A percentile compares a stretch with the other conserved stretches of the same genome.
phyloP scores from a whole-genome alignment of 2,888 invertebrate genomes.

The Philaethria dido region DNA sequence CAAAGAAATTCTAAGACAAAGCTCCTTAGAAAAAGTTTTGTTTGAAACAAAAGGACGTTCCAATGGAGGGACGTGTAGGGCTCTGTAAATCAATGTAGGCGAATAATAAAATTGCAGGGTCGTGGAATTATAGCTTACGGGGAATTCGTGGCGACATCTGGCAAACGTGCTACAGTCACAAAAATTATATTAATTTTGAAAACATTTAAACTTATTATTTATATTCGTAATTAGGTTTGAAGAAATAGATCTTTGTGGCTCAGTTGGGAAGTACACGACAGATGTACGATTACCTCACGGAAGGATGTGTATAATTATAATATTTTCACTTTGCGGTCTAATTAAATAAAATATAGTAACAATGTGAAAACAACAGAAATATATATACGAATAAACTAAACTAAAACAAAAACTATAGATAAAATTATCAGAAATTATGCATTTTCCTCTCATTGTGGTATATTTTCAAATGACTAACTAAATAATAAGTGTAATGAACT shows the following conservation, averaged over 20 bases:
- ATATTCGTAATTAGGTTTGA: constrained; percentile 1
- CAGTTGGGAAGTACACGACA: background rate
- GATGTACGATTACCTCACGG: background rate
- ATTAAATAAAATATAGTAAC: no score
- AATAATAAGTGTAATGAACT: constrained; percentile 15
- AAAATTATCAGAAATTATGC: background rate
- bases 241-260: background rate
- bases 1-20: constrained; percentile 71
- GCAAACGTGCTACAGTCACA: constrained; percentile 33
- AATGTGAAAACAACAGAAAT: no score
- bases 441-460: background rate
- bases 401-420: background rate
- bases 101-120: constrained; percentile 61
- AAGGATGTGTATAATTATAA: background rate
- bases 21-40: constrained; percentile 71
- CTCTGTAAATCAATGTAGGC: constrained; percentile 65
- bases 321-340: background rate
- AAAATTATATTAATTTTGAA: constrained; percentile 21
- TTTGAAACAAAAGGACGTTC: constrained; percentile 73
- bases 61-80: constrained; percentile 61
- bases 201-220: constrained; percentile 17
- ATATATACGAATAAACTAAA: background rate
- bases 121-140: constrained; percentile 37
- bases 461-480: constrained; percentile 16
- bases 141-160: constrained; percentile 40